Base-by-base conservation (phyloP, 1,140 invertebrate species). In the Mizuhopecten yessoensis region DNA sequence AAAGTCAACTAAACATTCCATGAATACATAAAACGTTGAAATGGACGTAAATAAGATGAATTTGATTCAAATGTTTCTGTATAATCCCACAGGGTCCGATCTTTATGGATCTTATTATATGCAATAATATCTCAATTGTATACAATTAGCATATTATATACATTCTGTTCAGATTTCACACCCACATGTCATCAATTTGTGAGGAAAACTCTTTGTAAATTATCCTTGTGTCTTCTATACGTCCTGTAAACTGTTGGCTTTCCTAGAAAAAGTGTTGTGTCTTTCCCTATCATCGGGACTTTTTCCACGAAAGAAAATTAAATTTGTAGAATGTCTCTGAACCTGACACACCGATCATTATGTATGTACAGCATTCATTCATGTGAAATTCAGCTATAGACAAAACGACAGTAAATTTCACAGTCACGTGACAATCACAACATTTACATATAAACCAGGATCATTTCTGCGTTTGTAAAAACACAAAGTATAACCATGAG, bases 371-470 rank as follows among this genome's bases (percentile, higher is more conserved):
- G 57, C 57, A 13, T 75, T 75, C 23, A 0, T 75, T 75, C 57
- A 29, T 75, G 57, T 75, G 57, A 75, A 75, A 75, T 75, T 75
- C 57, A 75, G 57, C 57, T 75, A 75, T 75, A 75, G 23, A 75
- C 57, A 75, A 75, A 75, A 75, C 57, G 57, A 75, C 57, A 75
- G 57, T 75, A 75, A 75, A 75, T 75, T 75, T 75, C 57, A 75
- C 57, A 75, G n/a, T 75, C 57, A 75, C 57, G 57, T 75, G 57
- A 75, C 57, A 75, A 75, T 11, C 57, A 75, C 57, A 75, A 75
- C 57, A 75, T 75, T 75, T 75, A 75, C 57, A 75, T 75, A 75
- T 75, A 29, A 75, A 75, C 57, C 57, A 75, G 57, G 57, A 75
- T 75, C 57, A 75, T n/a, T 9, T 75, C 57, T 75, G 57, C 57